phyloP scores from a whole-genome alignment of 2,888 invertebrate species.

The Gnatocerus cornutus region DNA sequence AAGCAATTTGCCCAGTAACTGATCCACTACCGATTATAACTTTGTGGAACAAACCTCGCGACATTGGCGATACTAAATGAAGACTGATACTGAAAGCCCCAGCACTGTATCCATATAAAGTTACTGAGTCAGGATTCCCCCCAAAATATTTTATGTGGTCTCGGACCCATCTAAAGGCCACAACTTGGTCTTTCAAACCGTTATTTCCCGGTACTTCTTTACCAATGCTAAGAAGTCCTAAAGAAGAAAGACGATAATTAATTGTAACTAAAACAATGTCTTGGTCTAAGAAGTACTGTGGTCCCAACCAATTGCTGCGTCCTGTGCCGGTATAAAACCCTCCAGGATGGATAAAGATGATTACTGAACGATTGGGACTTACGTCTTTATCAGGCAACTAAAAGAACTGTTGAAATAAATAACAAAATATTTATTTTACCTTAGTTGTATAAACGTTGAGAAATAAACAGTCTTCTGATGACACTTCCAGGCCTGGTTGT shows the following conservation, averaged over 20 bases:
- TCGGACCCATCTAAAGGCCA: constrained; percentile 79
- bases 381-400: constrained; percentile 64
- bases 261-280: constrained; percentile 79
- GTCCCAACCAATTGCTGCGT: constrained; percentile 75
- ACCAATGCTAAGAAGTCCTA: constrained; percentile 75
- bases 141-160: constrained; percentile 80
- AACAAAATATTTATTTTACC: constrained; percentile 55
- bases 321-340: constrained; percentile 77
- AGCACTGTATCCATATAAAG: constrained; percentile 76
- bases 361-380: constrained; percentile 73
- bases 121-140: constrained; percentile 78
- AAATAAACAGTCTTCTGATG: constrained; percentile 78
- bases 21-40: constrained; percentile 82
- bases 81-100: constrained; percentile 70
- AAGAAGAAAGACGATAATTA: constrained; percentile 77
- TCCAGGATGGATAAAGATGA: constrained; percentile 81
- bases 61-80: constrained; percentile 79
- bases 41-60: constrained; percentile 80
- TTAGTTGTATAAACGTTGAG: constrained; percentile 76
- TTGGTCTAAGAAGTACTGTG: constrained; percentile 78
- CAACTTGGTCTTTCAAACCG: constrained; percentile 82
- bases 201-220: constrained; percentile 79
- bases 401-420: constrained; percentile 34
- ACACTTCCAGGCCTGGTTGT: constrained; percentile 60
- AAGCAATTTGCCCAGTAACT: constrained; percentile 73